Percentiles rank a stretch among this genome's conserved stretches.
phyloP scores from a whole-genome alignment of 2,888 invertebrate species.

The Eupithecia exiguata region DNA sequence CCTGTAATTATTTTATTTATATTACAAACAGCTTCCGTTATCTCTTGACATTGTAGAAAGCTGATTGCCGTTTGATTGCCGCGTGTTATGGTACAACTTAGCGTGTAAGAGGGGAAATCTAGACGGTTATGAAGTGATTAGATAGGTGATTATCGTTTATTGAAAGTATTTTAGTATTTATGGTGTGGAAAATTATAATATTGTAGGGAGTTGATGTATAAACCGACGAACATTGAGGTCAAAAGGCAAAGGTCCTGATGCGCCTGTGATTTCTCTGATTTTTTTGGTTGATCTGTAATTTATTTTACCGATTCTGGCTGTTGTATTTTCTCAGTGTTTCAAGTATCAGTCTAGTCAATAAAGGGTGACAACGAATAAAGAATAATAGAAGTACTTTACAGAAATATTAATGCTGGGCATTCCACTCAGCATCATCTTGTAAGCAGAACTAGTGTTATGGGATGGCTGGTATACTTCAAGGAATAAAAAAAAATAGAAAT shows the following conservation, averaged over 20 bases:
- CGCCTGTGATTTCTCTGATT: background rate
- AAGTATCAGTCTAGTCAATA: too few species aligned
- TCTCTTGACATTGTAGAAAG: slow-evolving; percentile 58
- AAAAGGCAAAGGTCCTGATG: background rate
- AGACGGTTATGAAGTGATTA: slow-evolving; percentile 21
- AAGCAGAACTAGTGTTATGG: too few species aligned
- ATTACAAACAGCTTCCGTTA: slow-evolving; percentile 73
- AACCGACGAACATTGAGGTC: background rate
- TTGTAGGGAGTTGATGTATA: background rate
- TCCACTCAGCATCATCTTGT: too few species aligned
- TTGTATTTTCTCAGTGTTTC: background rate
- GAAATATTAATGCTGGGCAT: too few species aligned
- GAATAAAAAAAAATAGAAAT: too few species aligned
- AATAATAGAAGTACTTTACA: too few species aligned
- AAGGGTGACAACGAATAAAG: too few species aligned
- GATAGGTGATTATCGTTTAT: slow-evolving; percentile 10
- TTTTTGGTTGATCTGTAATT: background rate
- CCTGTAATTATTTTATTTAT: slow-evolving; percentile 77
- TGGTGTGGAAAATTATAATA: background rate
- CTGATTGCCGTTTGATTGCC: slow-evolving; percentile 31
- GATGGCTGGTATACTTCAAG: too few species aligned
- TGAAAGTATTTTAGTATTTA: slow-evolving; percentile 8
- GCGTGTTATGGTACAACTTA: slow-evolving; percentile 26
- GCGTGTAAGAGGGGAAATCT: slow-evolving; percentile 22
- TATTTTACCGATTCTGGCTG: background rate